Percentiles rank a stretch among this genome's conserved stretches.
These are phyloP conservation scores for Philotrypesis tridentata DNA, from an alignment of 1,140 invertebrate species.

Conservation along the genomic window DNA sequence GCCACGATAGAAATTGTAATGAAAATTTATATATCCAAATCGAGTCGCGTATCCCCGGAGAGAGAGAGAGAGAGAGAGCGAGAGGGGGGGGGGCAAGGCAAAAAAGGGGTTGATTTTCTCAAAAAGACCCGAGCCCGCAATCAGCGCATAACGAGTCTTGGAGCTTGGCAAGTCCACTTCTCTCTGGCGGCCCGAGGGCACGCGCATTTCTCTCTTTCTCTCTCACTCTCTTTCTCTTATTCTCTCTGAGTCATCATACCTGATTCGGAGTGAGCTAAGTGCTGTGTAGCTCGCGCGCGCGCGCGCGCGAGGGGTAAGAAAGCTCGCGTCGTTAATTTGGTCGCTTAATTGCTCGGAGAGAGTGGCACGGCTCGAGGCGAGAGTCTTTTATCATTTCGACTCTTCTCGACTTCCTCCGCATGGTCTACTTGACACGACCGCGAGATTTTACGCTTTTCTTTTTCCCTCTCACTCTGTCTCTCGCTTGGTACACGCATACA, in stretches of 20 bases:
- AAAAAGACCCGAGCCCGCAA: too few species aligned
- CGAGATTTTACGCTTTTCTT: neutral
- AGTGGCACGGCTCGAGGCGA: neutral
- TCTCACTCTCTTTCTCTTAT: neutral
- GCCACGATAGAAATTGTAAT: neutral
- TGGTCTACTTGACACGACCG: neutral
- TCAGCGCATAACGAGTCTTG: neutral
- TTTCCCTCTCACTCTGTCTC: neutral
- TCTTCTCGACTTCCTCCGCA: neutral
- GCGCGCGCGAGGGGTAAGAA: neutral
- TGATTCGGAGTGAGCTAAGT: neutral
- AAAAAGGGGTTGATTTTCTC: too few species aligned
- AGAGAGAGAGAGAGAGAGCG: too few species aligned
- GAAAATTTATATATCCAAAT: too few species aligned
- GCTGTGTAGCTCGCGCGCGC: neutral
- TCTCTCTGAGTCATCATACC: neutral
- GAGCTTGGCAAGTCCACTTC: neutral
- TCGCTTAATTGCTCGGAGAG: constrained; percentile 19
- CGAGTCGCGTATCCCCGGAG: too few species aligned
- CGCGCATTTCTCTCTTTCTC: too few species aligned
- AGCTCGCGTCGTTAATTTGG: constrained; percentile 9
- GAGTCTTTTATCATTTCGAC: neutral
- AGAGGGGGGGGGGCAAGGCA: too few species aligned
- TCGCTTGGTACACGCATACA: neutral
- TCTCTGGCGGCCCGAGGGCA: neutral